These are phyloP conservation scores for Bubo scandiacus DNA, from an alignment of 2,113 vertebrate species.

Conservation along the genomic window DNA sequence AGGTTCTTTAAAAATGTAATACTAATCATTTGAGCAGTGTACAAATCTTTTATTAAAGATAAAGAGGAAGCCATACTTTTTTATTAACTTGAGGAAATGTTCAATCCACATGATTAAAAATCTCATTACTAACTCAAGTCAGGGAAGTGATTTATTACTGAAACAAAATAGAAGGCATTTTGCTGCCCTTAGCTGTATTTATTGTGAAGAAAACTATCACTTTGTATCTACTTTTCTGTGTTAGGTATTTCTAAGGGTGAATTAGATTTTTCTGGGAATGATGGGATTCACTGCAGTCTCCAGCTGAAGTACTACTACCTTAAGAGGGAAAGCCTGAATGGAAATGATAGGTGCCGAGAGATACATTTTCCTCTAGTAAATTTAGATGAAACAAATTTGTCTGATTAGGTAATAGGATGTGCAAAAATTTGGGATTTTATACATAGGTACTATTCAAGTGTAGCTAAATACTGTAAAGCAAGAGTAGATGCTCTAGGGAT, in stretches of 20 bases:
- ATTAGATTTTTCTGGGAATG: slow-evolving; percentile 25
- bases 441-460: not conserved
- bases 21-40: slow-evolving; percentile 72
- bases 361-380: not conserved
- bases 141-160: slow-evolving; percentile 70
- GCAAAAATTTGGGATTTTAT: not conserved
- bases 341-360: not conserved
- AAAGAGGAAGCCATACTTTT: slow-evolving; percentile 75
- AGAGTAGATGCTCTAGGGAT: not conserved
- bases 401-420: not conserved
- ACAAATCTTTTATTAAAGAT: slow-evolving; percentile 83
- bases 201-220: slow-evolving; percentile 10
- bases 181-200: slow-evolving; percentile 64
- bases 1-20: slow-evolving; percentile 72
- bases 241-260: slow-evolving; percentile 65
- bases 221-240: slow-evolving; percentile 43
- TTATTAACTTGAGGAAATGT: slow-evolving; percentile 76
- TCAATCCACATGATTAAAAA: slow-evolving; percentile 79
- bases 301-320: slow-evolving; percentile 52
- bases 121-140: slow-evolving; percentile 72
- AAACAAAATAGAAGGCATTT: slow-evolving; percentile 58
- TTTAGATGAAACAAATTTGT: not conserved
- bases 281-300: not conserved
- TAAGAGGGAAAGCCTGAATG: slow-evolving; percentile 19
- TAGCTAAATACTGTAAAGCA: not conserved